A percentile compares a stretch with the other conserved stretches of the same genome.
phyloP scores from a whole-genome alignment of 2,113 vertebrate species.

The Gracilinanus agilis region DNA sequence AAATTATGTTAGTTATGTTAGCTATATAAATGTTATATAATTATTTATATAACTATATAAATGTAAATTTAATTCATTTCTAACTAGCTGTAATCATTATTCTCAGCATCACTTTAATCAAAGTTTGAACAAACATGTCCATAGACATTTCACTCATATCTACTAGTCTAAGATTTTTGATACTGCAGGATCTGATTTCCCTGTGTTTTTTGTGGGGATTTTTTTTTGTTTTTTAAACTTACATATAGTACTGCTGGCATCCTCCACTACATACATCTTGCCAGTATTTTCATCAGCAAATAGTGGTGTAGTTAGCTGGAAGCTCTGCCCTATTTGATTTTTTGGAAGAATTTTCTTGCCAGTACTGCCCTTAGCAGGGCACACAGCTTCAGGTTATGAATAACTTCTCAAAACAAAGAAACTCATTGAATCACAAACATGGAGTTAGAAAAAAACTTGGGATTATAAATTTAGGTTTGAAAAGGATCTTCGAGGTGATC shows the following conservation, averaged over 20 bases:
- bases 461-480: not conserved
- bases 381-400: not conserved
- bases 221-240: too few species aligned
- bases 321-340: not conserved
- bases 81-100: not conserved
- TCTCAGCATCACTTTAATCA: not conserved
- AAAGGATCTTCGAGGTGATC: not conserved
- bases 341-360: not conserved
- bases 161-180: slow-evolving; percentile 9
- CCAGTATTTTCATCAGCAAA: not conserved
- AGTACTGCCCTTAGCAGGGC: not conserved
- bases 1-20: not conserved
- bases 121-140: not conserved
- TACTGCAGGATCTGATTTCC: not conserved
- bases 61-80: not conserved
- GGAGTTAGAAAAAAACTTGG: not conserved
- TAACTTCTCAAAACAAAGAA: not conserved
- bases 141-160: not conserved
- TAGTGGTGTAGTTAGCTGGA: not conserved
- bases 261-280: not conserved
- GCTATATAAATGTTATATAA: not conserved
- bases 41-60: not conserved
- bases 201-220: not conserved
- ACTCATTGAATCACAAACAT: not conserved
- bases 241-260: not conserved